phyloP scores from a whole-genome alignment of 2,888 invertebrate species.

The Heteromyza rotundicornis region DNA sequence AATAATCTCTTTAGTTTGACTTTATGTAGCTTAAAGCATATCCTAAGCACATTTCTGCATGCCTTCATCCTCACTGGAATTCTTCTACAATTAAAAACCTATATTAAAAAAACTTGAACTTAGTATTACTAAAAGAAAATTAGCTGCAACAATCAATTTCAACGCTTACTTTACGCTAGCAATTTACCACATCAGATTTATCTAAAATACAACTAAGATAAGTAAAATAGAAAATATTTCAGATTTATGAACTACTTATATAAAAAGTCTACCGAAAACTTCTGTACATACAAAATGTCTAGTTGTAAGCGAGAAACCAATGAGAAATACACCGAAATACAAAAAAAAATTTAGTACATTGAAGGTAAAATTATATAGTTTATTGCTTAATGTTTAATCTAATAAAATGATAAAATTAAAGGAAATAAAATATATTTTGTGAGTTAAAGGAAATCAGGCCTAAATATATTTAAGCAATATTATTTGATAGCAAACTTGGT shows the following conservation, averaged over 20 bases:
- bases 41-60: slow-evolving; percentile 29
- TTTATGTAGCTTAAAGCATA: background rate
- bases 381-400: background rate
- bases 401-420: background rate
- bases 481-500: background rate
- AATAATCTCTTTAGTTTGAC: background rate
- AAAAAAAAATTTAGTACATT: slow-evolving; percentile 4
- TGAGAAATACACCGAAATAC: background rate
- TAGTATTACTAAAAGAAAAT: slow-evolving; percentile 26
- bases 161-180: slow-evolving; percentile 35
- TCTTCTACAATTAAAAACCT: slow-evolving; percentile 33
- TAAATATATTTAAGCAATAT: slow-evolving; percentile 3
- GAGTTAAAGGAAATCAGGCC: background rate
- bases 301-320: background rate
- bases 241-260: background rate
- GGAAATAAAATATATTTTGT: background rate
- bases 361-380: background rate
- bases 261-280: background rate
- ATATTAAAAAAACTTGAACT: background rate
- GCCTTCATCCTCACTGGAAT: slow-evolving; percentile 46
- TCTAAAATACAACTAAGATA: background rate
- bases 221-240: background rate
- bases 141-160: slow-evolving; percentile 40
- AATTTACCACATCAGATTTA: slow-evolving; percentile 11
- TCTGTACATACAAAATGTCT: background rate